phyloP scores from a whole-genome alignment of 1,140 invertebrate species.

The Thaumetopoea pityocampa region DNA sequence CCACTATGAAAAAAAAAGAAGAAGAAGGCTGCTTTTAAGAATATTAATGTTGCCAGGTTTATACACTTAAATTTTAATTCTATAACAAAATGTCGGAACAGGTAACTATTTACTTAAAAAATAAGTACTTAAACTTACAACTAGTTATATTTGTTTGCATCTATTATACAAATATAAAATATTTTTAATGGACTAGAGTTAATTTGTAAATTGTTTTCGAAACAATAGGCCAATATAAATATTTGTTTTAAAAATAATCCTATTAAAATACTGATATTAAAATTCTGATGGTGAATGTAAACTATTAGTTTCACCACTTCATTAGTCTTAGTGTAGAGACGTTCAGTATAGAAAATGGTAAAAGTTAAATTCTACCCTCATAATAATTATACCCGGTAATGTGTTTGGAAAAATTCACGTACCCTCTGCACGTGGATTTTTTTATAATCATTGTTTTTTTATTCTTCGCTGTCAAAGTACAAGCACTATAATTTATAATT shows the following conservation, averaged over 20 bases:
- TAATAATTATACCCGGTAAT: too few species aligned
- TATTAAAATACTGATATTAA: conserved; percentile 12
- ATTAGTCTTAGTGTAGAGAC: background rate
- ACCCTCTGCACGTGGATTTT: too few species aligned
- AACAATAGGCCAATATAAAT: conserved; percentile 8
- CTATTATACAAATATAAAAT: too few species aligned
- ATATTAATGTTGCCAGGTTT: background rate
- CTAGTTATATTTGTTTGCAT: conserved; percentile 1
- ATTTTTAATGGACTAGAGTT: conserved; percentile 13
- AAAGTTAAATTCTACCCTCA: too few species aligned
- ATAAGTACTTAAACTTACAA: background rate
- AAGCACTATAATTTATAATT: too few species aligned
- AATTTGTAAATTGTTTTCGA: conserved; percentile 8
- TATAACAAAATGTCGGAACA: too few species aligned
- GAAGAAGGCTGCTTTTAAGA: background rate
- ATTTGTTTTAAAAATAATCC: background rate
- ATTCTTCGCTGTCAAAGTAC: too few species aligned
- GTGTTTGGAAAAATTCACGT: too few species aligned
- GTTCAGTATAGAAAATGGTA: background rate
- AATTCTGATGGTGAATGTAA: conserved; percentile 5
- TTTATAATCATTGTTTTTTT: too few species aligned
- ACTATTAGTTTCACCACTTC: too few species aligned
- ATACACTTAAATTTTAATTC: background rate
- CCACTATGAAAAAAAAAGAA: too few species aligned
- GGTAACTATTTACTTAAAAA: conserved; percentile 10